phyloP scores from a whole-genome alignment of 2,113 vertebrate genomes.

The Cyanocitta stelleri region DNA sequence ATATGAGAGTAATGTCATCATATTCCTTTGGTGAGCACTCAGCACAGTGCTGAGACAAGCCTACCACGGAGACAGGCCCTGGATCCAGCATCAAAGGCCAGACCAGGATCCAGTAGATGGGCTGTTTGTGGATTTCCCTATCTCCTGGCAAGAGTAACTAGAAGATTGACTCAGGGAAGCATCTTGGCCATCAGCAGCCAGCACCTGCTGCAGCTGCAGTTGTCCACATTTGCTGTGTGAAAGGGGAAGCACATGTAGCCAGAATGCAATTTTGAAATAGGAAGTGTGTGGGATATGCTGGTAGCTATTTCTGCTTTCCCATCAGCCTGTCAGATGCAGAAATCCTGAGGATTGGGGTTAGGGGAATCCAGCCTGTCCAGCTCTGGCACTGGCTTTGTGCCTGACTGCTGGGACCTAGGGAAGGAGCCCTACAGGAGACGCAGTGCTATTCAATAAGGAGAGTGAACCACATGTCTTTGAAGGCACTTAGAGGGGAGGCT shows the following conservation, averaged over 20 bases:
- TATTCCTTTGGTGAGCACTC: neutral
- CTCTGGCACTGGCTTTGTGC: neutral
- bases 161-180: neutral
- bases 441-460: neutral
- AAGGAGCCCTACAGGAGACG: fast-evolving
- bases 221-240: neutral
- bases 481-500: neutral
- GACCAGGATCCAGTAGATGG: neutral
- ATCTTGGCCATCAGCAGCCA: neutral
- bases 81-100: neutral
- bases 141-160: neutral
- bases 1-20: neutral
- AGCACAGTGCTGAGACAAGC: neutral
- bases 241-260: neutral
- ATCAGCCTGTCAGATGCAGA: neutral
- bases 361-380: neutral
- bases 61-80: neutral
- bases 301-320: slow-evolving; percentile 46
- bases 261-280: neutral
- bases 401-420: fast-evolving
- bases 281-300: neutral
- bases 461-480: neutral
- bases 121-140: neutral
- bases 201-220: neutral
- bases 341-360: fast-evolving